phyloP scores from a whole-genome alignment of 2,797 vertebrate genomes.

The Eulemur albifrons region DNA sequence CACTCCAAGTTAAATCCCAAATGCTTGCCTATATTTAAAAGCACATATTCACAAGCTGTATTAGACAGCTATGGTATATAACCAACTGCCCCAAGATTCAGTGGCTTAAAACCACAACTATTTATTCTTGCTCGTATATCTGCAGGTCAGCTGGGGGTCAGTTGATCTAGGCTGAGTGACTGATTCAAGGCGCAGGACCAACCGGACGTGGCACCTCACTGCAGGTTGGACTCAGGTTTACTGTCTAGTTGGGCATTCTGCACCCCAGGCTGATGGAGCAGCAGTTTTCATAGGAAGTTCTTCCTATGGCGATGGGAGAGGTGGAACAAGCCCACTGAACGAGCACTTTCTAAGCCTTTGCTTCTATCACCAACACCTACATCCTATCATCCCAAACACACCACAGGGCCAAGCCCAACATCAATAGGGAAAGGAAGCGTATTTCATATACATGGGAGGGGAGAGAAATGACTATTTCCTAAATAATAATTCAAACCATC shows the following conservation, averaged over 20 bases:
- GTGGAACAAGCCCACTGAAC: not conserved
- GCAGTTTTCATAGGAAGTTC: not conserved
- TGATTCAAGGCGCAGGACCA: not conserved
- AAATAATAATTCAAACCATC: not conserved
- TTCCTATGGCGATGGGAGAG: not conserved
- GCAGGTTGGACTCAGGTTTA: not conserved
- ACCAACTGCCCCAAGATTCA: not conserved
- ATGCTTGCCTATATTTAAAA: not conserved
- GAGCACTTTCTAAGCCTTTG: not conserved
- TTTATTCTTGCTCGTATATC: not conserved
- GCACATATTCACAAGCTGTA: not conserved
- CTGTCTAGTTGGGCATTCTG: not conserved
- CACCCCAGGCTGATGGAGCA: not conserved
- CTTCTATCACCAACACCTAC: not conserved
- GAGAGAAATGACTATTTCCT: not conserved
- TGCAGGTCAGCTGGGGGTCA: not conserved
- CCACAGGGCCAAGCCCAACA: not conserved
- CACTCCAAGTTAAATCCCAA: not conserved
- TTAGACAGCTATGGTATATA: not conserved
- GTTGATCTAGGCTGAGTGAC: not conserved
- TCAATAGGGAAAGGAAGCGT: not conserved
- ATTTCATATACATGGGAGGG: not conserved
- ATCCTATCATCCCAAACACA: not conserved
- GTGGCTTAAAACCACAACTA: slow-evolving; percentile 8
- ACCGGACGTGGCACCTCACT: not conserved